phyloP scores from a whole-genome alignment of 2,888 invertebrate species.

The Abscondita cerata region DNA sequence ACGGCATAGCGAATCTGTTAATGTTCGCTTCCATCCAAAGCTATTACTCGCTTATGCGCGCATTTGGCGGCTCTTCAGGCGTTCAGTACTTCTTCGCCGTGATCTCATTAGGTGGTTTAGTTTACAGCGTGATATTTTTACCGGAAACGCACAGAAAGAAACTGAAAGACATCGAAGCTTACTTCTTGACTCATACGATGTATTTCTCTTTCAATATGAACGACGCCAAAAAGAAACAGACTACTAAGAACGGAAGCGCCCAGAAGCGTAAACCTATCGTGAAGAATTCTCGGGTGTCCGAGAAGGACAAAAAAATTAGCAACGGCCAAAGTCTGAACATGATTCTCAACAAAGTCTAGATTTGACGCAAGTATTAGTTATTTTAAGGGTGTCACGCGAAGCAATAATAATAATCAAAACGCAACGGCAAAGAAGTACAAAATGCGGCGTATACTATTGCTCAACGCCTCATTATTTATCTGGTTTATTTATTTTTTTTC shows the following conservation, averaged over 20 bases:
- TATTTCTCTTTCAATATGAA: conserved; percentile 3
- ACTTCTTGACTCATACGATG: conserved; percentile 55
- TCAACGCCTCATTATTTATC: too few relatives aligned
- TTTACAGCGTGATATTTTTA: conserved; percentile 57
- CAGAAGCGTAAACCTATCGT: conserved; percentile 38
- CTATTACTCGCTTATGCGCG: conserved; percentile 54
- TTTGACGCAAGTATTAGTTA: too few relatives aligned
- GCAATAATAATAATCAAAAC: too few relatives aligned
- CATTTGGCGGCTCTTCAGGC: conserved; percentile 60
- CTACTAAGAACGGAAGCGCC: background rate
- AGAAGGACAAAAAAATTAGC: conserved; percentile 32
- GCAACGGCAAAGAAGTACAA: too few relatives aligned
- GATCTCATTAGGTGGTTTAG: conserved; percentile 55
- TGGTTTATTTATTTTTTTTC: too few relatives aligned
- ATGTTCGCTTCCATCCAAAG: conserved; percentile 66
- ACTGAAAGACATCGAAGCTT: conserved; percentile 60
- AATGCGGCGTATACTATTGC: too few relatives aligned
- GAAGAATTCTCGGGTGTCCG: conserved; percentile 35
- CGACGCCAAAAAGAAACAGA: background rate
- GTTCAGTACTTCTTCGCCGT: conserved; percentile 65
- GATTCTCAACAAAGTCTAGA: conserved; percentile 24
- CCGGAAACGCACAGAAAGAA: conserved; percentile 62
- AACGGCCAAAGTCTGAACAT: conserved; percentile 40
- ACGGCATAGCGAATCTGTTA: conserved; percentile 64
- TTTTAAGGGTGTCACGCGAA: too few relatives aligned